Evolutionary conservation across 1,140 invertebrate genomes (phyloP), one percentile per base, ranked within the genome.

Genomic region (Ips nitidus): DNA sequence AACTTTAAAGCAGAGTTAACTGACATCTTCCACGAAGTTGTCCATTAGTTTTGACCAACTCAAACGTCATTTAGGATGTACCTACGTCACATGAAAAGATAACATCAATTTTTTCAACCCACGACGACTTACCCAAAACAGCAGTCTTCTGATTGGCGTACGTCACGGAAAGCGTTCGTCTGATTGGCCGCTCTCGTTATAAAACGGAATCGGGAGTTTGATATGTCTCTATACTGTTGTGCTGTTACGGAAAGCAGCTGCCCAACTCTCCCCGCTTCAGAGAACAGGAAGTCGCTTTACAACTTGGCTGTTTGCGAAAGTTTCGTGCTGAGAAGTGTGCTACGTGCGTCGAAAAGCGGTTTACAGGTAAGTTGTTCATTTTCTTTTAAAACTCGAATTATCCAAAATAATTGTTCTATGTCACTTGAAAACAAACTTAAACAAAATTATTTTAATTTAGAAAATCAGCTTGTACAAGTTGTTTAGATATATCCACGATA

Each of bases 151-250:
- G 22, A 56, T 56, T 56, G 53, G 53, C 1, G n/a, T 36, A 56
- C 53, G 53, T 56, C 53, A 56, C 38, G 38, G 7, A 56, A 56
- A 8, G 47, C 53, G n/a, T 37, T 37, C 22, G 22, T 37, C 22
- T 56, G 22, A 56, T 56, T 56, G 53, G 53, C 53, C 22, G 53
- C n/a, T 56, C 38, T 37, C n/a, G 53, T 36, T 56, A 56, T 56
- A 56, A 56, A 56, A 56, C 53, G 39, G 53, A 56, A 56, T 36
- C 38, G n/a, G 38, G 53, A 56, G 38, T 56, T 56, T 56, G 22
- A 37, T 40, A 56, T 36, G 53, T 40, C 53, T 56, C 7, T 40
- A 56, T 38, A 56, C 53, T 56, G n/a, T 37, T 56, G 53, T 56
- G 53, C 38, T 38, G 53, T 36, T 36, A 56, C n/a, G 38, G 8